Evolutionary conservation across 1,140 invertebrate species (phyloP).

Genomic region (Meloidogyne chitwoodi): DNA sequence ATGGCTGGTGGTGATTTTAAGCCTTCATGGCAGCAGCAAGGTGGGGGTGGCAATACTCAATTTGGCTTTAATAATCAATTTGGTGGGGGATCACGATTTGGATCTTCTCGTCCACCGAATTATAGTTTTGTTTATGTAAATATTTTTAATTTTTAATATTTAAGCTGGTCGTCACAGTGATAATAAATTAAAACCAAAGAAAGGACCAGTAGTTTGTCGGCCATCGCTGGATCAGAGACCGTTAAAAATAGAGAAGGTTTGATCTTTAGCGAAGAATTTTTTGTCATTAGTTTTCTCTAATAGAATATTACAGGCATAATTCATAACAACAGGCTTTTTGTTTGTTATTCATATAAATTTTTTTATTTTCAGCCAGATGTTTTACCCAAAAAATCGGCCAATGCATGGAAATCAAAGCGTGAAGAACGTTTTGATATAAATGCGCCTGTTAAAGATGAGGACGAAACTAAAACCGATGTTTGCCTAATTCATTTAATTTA

Average conservation of each 20-base stretch:
- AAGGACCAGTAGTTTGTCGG: constrained; percentile 1
- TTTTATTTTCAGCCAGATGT: background rate
- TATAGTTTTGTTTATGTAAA: background rate
- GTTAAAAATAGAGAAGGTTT: background rate
- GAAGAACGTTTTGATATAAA: constrained; percentile 20
- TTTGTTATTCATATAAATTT: background rate
- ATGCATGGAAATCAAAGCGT: constrained; percentile 23
- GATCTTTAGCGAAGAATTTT: too few relatives aligned
- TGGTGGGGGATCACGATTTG: constrained; percentile 3
- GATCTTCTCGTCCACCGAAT: background rate
- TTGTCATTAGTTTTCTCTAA: too few relatives aligned
- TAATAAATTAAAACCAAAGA: constrained; percentile 20
- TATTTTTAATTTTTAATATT: background rate
- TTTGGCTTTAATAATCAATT: background rate
- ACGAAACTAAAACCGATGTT: constrained; percentile 20
- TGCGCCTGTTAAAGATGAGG: constrained; percentile 5
- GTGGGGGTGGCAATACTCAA: background rate
- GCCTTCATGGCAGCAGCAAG: constrained; percentile 4
- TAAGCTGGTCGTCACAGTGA: constrained; percentile 8
- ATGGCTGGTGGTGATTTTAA: constrained; percentile 7
- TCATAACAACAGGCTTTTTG: too few relatives aligned
- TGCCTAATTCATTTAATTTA: background rate
- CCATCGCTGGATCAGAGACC: constrained; percentile 7
- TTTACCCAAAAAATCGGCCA: background rate
- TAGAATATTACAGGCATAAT: too few relatives aligned